A percentile compares a stretch with the other conserved stretches of the same genome.
These are phyloP conservation scores for Adineta ricciae DNA, from an alignment of 2,888 invertebrate species.

Conservation along the genomic window DNA sequence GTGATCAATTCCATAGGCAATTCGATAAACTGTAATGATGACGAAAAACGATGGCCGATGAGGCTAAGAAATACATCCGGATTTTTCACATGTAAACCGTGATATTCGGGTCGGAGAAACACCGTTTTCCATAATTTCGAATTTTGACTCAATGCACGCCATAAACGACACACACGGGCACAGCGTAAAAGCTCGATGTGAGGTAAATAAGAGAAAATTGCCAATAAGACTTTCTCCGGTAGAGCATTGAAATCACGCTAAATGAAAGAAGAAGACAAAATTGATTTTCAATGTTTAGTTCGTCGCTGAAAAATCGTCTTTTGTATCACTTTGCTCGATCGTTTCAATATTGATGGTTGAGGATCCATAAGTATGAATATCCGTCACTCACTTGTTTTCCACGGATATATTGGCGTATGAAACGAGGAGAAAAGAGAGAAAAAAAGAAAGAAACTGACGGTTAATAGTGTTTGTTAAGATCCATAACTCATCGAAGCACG, in stretches of 20 bases:
- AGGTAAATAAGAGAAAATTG: slow-evolving; percentile 82
- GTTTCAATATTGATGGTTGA: neutral
- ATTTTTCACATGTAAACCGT: slow-evolving; percentile 70
- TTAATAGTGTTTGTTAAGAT: neutral
- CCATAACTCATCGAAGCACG: neutral
- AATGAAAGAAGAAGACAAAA: neutral
- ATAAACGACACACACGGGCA: slow-evolving; percentile 85
- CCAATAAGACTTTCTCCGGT: slow-evolving; percentile 86
- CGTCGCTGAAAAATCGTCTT: too few relatives aligned
- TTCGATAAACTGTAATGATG: slow-evolving; percentile 78
- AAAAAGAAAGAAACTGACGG: neutral
- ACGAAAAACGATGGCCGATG: slow-evolving; percentile 65
- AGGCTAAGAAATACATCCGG: slow-evolving; percentile 74
- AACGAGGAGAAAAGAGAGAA: neutral
- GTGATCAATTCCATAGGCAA: slow-evolving; percentile 90
- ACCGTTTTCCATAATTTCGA: slow-evolving; percentile 88
- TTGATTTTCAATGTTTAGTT: neutral
- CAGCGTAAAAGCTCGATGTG: slow-evolving; percentile 81
- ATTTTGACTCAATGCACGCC: slow-evolving; percentile 89
- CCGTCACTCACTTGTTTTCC: neutral
- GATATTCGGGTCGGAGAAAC: slow-evolving; percentile 86
- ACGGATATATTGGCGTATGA: neutral
- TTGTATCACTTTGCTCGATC: neutral
- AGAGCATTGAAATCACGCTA: slow-evolving; percentile 31
- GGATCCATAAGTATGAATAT: neutral